These are phyloP conservation scores for Brachionus rotundiformis DNA, from an alignment of 1,140 invertebrate species.

Conservation along the genomic window DNA sequence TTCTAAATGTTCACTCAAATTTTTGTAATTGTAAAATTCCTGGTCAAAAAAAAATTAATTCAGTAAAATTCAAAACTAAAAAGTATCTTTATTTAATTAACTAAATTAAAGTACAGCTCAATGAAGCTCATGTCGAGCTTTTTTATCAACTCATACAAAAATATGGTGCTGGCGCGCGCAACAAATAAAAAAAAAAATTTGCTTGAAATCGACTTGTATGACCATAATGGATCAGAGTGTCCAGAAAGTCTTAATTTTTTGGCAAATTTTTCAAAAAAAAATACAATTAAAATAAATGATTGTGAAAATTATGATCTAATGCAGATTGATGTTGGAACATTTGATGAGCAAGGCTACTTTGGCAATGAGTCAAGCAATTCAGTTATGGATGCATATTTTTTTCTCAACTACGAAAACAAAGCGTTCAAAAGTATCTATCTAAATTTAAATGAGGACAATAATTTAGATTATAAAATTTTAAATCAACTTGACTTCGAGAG, in stretches of 20 bases:
- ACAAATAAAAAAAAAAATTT: background rate
- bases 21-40: background rate
- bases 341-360: slow-evolving; percentile 28
- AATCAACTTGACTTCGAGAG: slow-evolving; percentile 25
- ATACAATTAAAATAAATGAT: background rate
- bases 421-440: background rate
- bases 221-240: background rate
- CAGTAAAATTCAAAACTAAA: background rate
- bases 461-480: slow-evolving; percentile 16
- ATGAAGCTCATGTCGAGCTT: background rate
- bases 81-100: background rate
- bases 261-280: background rate
- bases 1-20: background rate
- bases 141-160: background rate
- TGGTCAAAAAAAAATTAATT: background rate
- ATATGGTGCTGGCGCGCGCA: background rate
- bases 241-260: background rate
- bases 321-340: background rate
- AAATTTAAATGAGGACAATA: background rate
- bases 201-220: slow-evolving; percentile 6
- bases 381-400: background rate
- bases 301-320: background rate
- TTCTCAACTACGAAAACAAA: slow-evolving; percentile 30
- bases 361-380: background rate
- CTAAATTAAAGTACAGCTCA: background rate